A percentile compares a stretch with the other conserved stretches of the same genome.
These are phyloP conservation scores for Wasmannia auropunctata DNA, from an alignment of 1,140 invertebrate genomes.

Conservation along the genomic window DNA sequence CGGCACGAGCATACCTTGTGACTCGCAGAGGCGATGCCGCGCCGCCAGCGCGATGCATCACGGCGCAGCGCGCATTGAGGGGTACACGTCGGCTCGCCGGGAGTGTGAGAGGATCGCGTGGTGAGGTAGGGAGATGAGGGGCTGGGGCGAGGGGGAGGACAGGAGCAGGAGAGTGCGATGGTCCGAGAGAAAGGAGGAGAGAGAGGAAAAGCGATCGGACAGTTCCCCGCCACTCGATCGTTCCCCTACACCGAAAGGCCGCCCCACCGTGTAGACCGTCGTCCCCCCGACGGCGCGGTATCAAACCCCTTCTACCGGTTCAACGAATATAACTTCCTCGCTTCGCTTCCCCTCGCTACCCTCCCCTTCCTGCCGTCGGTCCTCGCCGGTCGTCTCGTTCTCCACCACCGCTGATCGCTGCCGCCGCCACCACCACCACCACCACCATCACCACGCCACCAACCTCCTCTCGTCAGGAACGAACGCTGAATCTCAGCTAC, in stretches of 20 bases:
- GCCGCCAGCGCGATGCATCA: conserved; percentile 80
- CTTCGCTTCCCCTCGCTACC: conserved; percentile 47
- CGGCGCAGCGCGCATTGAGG: conserved; percentile 79
- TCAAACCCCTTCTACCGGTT: conserved; percentile 68
- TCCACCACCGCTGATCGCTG: conserved; percentile 54
- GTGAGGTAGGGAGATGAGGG: conserved; percentile 39
- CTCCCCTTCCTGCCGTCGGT: conserved; percentile 55
- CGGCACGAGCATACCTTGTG: conserved; percentile 82
- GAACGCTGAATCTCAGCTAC: conserved; percentile 33
- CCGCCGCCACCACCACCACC: conserved; percentile 47
- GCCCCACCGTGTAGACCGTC: conserved; percentile 31
- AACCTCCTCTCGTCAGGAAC: conserved; percentile 59
- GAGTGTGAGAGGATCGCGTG: conserved; percentile 47
- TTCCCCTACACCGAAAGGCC: conserved; percentile 63
- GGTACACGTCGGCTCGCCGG: conserved; percentile 64
- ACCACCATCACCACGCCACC: conserved; percentile 24
- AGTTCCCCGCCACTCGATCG: conserved; percentile 65
- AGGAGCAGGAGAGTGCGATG: background rate
- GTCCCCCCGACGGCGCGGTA: conserved; percentile 42
- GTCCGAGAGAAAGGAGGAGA: background rate
- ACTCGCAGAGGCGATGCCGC: conserved; percentile 79
- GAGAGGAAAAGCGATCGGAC: conserved; percentile 66
- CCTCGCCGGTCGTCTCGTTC: conserved; percentile 33
- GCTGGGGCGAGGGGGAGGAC: conserved; percentile 57
- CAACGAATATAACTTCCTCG: conserved; percentile 70